Conservation (phyloP, 1,140 invertebrate species). For the Conopomorpha cramerella region DNA sequence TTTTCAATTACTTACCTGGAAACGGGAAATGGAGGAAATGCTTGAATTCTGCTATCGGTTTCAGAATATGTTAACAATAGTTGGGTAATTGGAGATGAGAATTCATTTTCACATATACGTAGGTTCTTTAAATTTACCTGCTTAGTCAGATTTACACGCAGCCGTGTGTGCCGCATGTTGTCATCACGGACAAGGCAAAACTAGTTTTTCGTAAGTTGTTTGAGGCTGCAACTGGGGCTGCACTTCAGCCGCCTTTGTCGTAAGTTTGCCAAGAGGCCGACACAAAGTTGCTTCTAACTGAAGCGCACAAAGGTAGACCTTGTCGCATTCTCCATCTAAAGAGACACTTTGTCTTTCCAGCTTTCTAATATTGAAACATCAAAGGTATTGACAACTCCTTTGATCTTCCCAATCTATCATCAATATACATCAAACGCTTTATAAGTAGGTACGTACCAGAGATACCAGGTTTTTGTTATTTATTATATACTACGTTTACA, state of each 20-base stretch:
- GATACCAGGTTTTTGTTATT: too few species aligned
- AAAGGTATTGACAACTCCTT: constrained; percentile 32
- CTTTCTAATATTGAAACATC: constrained; percentile 48
- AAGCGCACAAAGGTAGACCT: constrained; percentile 19
- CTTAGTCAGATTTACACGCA: too few species aligned
- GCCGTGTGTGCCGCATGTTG: too few species aligned
- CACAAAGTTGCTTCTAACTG: constrained; percentile 21
- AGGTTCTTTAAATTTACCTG: too few species aligned
- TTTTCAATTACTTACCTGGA: too few species aligned
- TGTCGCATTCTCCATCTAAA: background rate
- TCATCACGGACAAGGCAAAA: too few species aligned
- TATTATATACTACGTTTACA: too few species aligned
- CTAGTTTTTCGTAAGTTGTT: constrained; percentile 28
- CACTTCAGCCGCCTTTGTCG: constrained; percentile 18
- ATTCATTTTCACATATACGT: constrained; percentile 26
- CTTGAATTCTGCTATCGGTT: too few species aligned
- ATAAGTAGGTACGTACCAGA: too few species aligned
- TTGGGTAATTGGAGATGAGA: constrained; percentile 23
- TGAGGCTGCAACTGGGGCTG: constrained; percentile 5
- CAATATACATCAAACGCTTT: constrained; percentile 23
- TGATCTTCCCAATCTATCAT: constrained; percentile 31
- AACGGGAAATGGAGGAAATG: too few species aligned
- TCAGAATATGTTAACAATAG: too few species aligned
- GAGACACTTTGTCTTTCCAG: constrained; percentile 5
- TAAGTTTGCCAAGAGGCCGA: constrained; percentile 24